A percentile compares a stretch with the other conserved stretches of the same genome.
These are phyloP conservation scores for Muricea muricata DNA, from an alignment of 92 coral and sea anemone genomes.

Conservation along the genomic window DNA sequence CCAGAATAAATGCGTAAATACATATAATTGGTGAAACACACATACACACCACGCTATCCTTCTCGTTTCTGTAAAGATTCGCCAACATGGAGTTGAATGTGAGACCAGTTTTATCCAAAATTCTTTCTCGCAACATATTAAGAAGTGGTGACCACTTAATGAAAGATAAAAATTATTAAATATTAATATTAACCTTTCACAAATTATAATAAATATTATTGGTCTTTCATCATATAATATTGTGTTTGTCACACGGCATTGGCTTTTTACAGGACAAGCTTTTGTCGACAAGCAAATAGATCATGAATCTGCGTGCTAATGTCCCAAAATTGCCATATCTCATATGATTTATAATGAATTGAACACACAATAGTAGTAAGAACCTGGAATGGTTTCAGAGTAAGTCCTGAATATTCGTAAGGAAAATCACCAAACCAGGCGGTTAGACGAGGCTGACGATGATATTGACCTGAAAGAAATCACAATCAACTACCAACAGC, in stretches of 20 bases:
- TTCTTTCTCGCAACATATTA: conserved; percentile 68
- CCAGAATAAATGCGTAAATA: neutral
- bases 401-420: conserved; percentile 79
- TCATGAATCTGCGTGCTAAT: no score
- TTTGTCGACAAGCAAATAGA: no score
- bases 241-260: no score
- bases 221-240: no score
- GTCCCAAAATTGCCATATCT: no score
- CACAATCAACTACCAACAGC: no score
- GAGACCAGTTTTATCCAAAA: conserved; percentile 62
- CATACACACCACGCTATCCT: conserved; percentile 81
- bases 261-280: no score
- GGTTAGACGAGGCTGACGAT: conserved; percentile 82
- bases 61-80: conserved; percentile 78
- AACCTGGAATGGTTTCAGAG: conserved; percentile 78
- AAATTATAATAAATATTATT: no score
- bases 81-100: conserved; percentile 84
- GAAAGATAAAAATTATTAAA: neutral
- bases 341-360: neutral
- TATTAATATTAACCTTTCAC: neutral
- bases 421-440: conserved; percentile 93
- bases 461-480: conserved; percentile 70
- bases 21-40: neutral
- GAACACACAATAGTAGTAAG: neutral
- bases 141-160: conserved; percentile 80